phyloP scores from a whole-genome alignment of 2,888 invertebrate genomes.

The Sceliomorpha sp. region DNA sequence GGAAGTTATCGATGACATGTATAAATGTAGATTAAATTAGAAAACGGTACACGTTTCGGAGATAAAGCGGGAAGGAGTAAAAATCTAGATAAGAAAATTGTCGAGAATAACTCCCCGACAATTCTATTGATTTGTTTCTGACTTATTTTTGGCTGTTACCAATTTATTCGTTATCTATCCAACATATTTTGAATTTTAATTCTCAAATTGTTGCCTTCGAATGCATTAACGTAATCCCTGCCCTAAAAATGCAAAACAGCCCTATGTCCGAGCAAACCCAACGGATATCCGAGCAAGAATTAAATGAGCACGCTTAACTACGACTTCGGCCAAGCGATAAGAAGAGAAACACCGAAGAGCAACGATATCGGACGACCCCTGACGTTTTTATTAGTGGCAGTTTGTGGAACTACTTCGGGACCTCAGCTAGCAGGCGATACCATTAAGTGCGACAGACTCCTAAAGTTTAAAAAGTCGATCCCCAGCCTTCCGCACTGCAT shows the following conservation, averaged over 20 bases:
- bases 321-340: constrained; percentile 29
- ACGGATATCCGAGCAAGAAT: constrained; percentile 42
- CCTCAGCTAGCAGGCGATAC: constrained; percentile 67
- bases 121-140: no score
- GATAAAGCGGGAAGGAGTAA: no score
- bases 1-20: no score
- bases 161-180: no score
- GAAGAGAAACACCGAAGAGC: constrained; percentile 11
- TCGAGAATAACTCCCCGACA: no score
- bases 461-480: constrained; percentile 70
- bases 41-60: no score
- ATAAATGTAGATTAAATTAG: no score
- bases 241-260: constrained; percentile 8
- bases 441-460: constrained; percentile 64
- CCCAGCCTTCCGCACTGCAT: constrained; percentile 57
- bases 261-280: constrained; percentile 8
- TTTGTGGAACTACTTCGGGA: constrained; percentile 56
- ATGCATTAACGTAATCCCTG: no score
- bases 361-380: constrained; percentile 37
- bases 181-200: no score
- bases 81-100: no score
- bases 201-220: no score
- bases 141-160: no score
- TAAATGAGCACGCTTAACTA: constrained; percentile 37
- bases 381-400: constrained; percentile 65